Evolutionary conservation across 1,140 invertebrate genomes (phyloP), one percentile per base, ranked within the genome.

Genomic region (Stenopsyche tienmushanensis): DNA sequence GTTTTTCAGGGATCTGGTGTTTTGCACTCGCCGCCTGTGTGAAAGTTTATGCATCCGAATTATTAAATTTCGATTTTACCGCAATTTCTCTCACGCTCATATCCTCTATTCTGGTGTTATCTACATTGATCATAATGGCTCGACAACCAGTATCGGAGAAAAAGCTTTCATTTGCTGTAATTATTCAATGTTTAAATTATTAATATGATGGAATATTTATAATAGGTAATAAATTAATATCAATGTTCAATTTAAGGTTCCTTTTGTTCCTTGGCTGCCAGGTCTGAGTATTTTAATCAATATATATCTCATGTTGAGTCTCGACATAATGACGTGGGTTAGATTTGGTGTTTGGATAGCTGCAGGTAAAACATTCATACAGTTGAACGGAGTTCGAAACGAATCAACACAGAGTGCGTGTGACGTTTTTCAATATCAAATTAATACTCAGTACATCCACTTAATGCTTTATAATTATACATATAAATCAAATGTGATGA

Each of bases 211-310:
- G n/a, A 26, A 54, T 54, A 47, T 7, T 8, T n/a, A 20, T 8
- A 15, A 15, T 15, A 47, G 15, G 5, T 47, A 15, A 5, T 7
- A 20, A 7, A 8, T 47, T 47, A 7, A n/a, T 7, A 15, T 21
- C 15, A 34, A 20, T 47, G 5, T 47, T 47, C 7, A n/a, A 15
- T 21, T 80, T 39, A 78, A 91, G 86, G 90, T 90, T 18, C 91
- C 91, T n/a, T 77, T 90, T 34, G 90, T 93, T 8, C 92, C 92
- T 9, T 84, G 89, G 75, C 73, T 94, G 59, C 91, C 92, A 0
- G 84, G 85, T 1, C 64, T 91, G 7, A 92, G 89, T 72, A 88
- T 93, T 66, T 80, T 92, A 21, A 85, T 91, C 66, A 94, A 94
- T 76, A 84, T 92, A 54, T 90, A 90, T 72, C 79, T 94, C 7